Percentiles rank a stretch among this genome's conserved stretches.
These are phyloP conservation scores for Punctoribates punctum DNA, from an alignment of 2,888 invertebrate species.

Conservation along the genomic window DNA sequence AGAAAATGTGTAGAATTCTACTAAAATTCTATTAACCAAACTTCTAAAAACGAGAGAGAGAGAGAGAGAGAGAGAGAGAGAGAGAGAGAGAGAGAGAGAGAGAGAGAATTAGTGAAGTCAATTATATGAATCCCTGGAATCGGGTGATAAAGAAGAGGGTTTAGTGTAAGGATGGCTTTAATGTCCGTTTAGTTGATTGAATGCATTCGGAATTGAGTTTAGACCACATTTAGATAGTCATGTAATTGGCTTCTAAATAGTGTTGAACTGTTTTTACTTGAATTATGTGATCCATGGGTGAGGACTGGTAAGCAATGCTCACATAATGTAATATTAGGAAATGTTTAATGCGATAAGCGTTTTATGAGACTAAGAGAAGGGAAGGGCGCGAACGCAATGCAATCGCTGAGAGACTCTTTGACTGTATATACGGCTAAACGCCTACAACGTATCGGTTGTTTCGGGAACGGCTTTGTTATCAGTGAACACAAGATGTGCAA, in stretches of 20 bases:
- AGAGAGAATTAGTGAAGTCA: background rate
- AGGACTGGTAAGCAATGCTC: constrained; percentile 5
- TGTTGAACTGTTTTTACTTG: constrained; percentile 13
- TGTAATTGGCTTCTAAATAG: constrained; percentile 20
- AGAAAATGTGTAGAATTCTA: too few relatives aligned
- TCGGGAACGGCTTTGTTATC: constrained; percentile 11
- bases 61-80: background rate
- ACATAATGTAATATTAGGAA: background rate
- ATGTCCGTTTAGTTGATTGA: background rate
- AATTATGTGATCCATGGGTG: constrained; percentile 26
- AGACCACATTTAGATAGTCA: constrained; percentile 22
- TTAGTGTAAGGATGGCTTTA: background rate
- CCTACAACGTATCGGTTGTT: constrained; percentile 19
- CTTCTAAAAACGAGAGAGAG: too few relatives aligned
- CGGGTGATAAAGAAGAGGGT: constrained; percentile 2
- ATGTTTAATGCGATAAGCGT: constrained; percentile 2
- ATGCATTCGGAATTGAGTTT: background rate
- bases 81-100: background rate
- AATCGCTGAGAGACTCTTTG: background rate
- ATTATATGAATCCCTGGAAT: background rate
- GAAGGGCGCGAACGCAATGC: background rate
- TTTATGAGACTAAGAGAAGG: background rate
- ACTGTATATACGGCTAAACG: background rate
- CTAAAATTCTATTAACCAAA: too few relatives aligned
- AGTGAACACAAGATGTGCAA: constrained; percentile 22